Evolutionary conservation across 2,888 invertebrate genomes (phyloP).

Genomic region (Agrilus mali): DNA sequence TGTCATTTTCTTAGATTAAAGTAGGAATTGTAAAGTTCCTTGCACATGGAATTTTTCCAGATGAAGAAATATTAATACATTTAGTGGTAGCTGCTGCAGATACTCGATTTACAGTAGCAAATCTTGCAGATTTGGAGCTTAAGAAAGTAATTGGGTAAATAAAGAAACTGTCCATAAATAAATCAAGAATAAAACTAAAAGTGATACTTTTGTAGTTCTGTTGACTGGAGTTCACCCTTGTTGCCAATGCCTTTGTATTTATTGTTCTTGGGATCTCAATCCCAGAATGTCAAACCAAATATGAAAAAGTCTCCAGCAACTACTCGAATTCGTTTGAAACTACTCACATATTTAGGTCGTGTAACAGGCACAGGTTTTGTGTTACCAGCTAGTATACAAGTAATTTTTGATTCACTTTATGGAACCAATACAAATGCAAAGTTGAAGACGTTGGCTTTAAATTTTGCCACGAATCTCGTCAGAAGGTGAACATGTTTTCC

Average conservation of each 20-base stretch:
- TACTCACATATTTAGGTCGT: constrained; percentile 70
- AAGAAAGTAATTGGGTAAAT: constrained; percentile 62
- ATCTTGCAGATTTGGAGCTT: constrained; percentile 73
- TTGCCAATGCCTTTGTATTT: constrained; percentile 65
- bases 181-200: not conserved
- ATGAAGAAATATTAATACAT: constrained; percentile 60
- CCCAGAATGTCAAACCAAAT: constrained; percentile 44
- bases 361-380: constrained; percentile 58
- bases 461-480: constrained; percentile 70
- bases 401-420: constrained; percentile 78
- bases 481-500: constrained; percentile 49
- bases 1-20: constrained; percentile 42
- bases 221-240: constrained; percentile 64
- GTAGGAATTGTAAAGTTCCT: constrained; percentile 73
- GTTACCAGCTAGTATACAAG: constrained; percentile 72
- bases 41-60: constrained; percentile 61
- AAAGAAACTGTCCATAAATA: not conserved
- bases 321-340: constrained; percentile 71
- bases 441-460: constrained; percentile 67
- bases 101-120: constrained; percentile 78
- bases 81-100: constrained; percentile 80
- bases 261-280: constrained; percentile 63
- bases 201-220: constrained; percentile 39
- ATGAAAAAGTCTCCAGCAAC: constrained; percentile 67
- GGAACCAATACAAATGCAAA: constrained; percentile 73